phyloP scores from a whole-genome alignment of 2,888 invertebrate genomes.

The Pherbina coryleti region DNA sequence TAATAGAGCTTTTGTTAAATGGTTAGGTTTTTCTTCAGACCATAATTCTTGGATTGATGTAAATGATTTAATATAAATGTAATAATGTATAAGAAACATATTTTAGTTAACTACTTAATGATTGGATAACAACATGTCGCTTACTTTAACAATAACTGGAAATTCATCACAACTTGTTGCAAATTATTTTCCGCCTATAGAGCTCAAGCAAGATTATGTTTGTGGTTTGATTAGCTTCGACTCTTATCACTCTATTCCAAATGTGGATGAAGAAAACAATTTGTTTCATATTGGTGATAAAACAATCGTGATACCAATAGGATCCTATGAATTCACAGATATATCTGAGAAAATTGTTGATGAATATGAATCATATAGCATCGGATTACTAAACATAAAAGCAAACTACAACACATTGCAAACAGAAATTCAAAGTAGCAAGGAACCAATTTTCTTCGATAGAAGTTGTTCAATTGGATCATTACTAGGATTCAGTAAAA shows the following conservation, averaged over 20 bases:
- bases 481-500: slow-evolving; percentile 45
- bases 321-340: slow-evolving; percentile 39
- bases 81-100: not conserved
- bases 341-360: slow-evolving; percentile 21
- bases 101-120: not conserved
- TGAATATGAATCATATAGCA: too few relatives aligned
- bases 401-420: slow-evolving; percentile 30
- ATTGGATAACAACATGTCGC: slow-evolving; percentile 24
- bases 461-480: slow-evolving; percentile 43
- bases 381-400: not conserved
- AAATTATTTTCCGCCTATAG: slow-evolving; percentile 41
- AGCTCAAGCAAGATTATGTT: slow-evolving; percentile 22
- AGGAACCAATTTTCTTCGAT: slow-evolving; percentile 5
- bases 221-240: too few relatives aligned
- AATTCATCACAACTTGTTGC: slow-evolving; percentile 17
- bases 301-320: slow-evolving; percentile 31
- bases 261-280: slow-evolving; percentile 33
- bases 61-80: slow-evolving; percentile 40
- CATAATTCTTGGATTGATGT: slow-evolving; percentile 57
- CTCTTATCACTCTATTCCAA: slow-evolving; percentile 41
- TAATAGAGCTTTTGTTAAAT: slow-evolving; percentile 48
- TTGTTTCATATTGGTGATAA: slow-evolving; percentile 34
- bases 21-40: slow-evolving; percentile 52
- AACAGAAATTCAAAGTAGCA: slow-evolving; percentile 4
- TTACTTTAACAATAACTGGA: slow-evolving; percentile 34